A percentile compares a stretch with the other conserved stretches of the same genome.
phyloP scores from a whole-genome alignment of 2,797 vertebrate genomes.

The Myotis myotis region DNA sequence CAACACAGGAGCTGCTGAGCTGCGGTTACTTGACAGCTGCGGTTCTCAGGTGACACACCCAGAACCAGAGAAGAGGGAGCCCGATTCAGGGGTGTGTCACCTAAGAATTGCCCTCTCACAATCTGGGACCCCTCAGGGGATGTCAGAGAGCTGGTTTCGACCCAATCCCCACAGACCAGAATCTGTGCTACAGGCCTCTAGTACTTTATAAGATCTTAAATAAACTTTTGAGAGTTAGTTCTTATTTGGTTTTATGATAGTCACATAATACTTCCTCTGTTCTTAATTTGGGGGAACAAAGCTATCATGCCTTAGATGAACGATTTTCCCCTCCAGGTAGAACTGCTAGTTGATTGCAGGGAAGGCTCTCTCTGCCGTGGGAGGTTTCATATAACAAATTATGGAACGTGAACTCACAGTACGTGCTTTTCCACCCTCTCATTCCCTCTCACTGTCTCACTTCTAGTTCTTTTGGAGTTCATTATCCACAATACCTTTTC shows the following conservation, averaged over 20 bases:
- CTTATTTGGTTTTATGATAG: conserved; percentile 28
- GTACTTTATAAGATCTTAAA: background rate
- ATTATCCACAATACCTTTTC: background rate
- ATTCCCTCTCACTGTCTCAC: background rate
- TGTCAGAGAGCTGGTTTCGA: no score
- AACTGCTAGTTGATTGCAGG: background rate
- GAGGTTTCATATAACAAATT: background rate
- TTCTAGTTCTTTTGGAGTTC: background rate
- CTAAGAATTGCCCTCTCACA: no score
- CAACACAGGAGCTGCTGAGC: no score
- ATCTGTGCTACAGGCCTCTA: no score
- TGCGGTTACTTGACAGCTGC: no score
- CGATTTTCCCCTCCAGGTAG: background rate
- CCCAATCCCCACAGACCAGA: no score
- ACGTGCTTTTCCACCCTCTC: background rate
- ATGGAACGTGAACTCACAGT: conserved; percentile 12
- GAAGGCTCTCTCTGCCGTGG: background rate
- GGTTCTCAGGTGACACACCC: no score
- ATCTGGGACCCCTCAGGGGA: no score
- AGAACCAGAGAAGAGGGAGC: no score
- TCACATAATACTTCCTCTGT: background rate
- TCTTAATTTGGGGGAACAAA: background rate
- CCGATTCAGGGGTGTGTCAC: no score
- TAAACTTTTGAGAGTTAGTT: conserved; percentile 34
- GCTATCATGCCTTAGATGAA: background rate